These are phyloP conservation scores for Rhinolophus sinicus DNA, from an alignment of 2,113 vertebrate genomes.

Conservation along the genomic window DNA sequence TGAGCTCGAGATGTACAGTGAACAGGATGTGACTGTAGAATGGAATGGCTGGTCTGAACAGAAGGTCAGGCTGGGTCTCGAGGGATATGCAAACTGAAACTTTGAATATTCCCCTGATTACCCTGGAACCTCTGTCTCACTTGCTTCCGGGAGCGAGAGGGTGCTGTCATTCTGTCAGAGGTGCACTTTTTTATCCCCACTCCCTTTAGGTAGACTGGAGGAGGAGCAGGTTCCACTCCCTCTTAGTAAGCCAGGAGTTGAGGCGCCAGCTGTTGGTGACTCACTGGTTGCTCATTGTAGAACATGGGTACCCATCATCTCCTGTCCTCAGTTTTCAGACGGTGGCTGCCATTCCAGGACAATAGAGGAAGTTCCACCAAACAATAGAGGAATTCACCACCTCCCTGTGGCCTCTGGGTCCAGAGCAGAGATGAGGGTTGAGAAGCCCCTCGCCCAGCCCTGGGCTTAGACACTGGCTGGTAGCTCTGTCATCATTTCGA, in stretches of 20 bases:
- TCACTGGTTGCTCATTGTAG: conserved; percentile 8
- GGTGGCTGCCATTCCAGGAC: background rate
- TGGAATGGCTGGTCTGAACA: background rate
- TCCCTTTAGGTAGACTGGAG: background rate
- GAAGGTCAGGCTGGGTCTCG: background rate
- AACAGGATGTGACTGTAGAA: background rate
- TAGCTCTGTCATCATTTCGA: background rate
- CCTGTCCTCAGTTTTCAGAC: background rate
- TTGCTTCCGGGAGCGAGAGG: background rate
- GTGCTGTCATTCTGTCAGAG: background rate
- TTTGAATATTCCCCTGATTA: background rate
- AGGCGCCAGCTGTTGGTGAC: background rate
- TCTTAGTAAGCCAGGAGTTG: background rate
- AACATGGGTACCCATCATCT: background rate
- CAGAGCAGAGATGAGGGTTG: background rate
- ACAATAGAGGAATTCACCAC: too few relatives aligned
- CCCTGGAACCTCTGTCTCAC: background rate
- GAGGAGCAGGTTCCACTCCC: background rate
- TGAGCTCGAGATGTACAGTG: background rate
- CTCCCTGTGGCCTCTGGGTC: background rate
- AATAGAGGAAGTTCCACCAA: background rate
- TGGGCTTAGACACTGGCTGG: background rate
- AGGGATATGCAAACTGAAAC: background rate
- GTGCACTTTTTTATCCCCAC: background rate
- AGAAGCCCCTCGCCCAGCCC: background rate